These are phyloP conservation scores for Macaria notata DNA, from an alignment of 2,888 invertebrate species.

Conservation along the genomic window DNA sequence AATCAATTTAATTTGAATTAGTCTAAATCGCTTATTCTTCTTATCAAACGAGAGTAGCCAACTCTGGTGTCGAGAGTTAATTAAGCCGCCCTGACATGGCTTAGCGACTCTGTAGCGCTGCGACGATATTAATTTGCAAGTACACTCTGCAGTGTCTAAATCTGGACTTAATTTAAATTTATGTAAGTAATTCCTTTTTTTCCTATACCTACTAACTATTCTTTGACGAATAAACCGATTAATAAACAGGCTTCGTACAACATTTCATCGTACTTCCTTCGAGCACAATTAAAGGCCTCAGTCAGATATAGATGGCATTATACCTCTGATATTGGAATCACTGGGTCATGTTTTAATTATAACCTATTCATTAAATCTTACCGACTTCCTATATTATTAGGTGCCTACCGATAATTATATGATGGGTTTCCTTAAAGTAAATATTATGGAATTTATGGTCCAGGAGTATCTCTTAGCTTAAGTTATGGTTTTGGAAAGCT, in stretches of 20 bases:
- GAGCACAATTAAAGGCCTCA: slow-evolving; percentile 56
- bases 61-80: too few species aligned
- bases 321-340: slow-evolving; percentile 43
- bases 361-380: slow-evolving; percentile 37
- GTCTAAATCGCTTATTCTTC: too few species aligned
- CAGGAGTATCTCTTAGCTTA: too few species aligned
- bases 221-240: slow-evolving; percentile 58
- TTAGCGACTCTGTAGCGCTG: too few species aligned
- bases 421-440: slow-evolving; percentile 38
- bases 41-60: too few species aligned
- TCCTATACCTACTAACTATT: slow-evolving; percentile 27
- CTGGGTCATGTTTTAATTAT: slow-evolving; percentile 65
- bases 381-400: slow-evolving; percentile 51
- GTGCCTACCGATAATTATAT: slow-evolving; percentile 49
- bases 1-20: too few species aligned
- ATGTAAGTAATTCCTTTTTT: too few species aligned
- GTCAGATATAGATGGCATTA: slow-evolving; percentile 43
- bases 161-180: too few species aligned
- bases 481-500: too few species aligned
- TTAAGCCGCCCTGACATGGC: too few species aligned
- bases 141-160: too few species aligned
- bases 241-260: slow-evolving; percentile 53
- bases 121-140: too few species aligned
- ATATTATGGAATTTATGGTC: slow-evolving; percentile 11
- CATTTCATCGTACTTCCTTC: slow-evolving; percentile 46